Conservation (phyloP, 2,888 invertebrate genomes). For the Epiperipatus broadwayi region DNA sequence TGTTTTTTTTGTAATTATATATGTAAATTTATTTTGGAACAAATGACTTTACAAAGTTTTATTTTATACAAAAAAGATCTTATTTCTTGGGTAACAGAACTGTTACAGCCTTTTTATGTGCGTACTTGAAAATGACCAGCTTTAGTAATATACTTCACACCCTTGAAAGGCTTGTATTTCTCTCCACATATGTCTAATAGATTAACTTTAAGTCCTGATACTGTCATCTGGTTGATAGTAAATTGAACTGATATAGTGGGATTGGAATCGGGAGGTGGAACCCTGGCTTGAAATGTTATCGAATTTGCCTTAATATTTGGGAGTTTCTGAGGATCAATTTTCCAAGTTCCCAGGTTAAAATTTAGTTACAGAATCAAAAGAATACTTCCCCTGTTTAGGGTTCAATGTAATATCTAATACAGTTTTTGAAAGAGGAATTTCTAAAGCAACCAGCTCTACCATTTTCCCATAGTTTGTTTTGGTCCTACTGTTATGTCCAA, state of each 20-base stretch:
- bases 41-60: too few relatives aligned
- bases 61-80: too few relatives aligned
- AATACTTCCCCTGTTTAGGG: conserved; percentile 86
- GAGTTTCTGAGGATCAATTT: conserved; percentile 74
- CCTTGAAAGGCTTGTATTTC: conserved; percentile 98
- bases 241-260: conserved; percentile 22
- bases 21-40: too few relatives aligned
- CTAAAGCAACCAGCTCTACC: conserved; percentile 62
- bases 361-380: conserved; percentile 93
- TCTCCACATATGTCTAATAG: conserved; percentile 36
- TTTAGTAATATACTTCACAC: conserved; percentile 95
- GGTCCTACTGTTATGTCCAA: conserved; percentile 94
- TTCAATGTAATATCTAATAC: conserved; percentile 83
- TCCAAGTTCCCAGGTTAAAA: conserved; percentile 90
- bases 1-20: too few relatives aligned
- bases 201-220: conserved; percentile 33
- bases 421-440: conserved; percentile 89
- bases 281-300: too few relatives aligned
- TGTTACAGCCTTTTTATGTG: too few relatives aligned
- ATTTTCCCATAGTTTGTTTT: conserved; percentile 79
- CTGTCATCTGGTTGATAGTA: conserved; percentile 25
- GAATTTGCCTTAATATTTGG: conserved; percentile 78
- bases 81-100: too few relatives aligned
- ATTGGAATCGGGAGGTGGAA: conserved; percentile 8
- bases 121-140: conserved; percentile 95